Base-by-base conservation (phyloP, 2,113 vertebrate genomes). In the Ornithorhynchus anatinus region DNA sequence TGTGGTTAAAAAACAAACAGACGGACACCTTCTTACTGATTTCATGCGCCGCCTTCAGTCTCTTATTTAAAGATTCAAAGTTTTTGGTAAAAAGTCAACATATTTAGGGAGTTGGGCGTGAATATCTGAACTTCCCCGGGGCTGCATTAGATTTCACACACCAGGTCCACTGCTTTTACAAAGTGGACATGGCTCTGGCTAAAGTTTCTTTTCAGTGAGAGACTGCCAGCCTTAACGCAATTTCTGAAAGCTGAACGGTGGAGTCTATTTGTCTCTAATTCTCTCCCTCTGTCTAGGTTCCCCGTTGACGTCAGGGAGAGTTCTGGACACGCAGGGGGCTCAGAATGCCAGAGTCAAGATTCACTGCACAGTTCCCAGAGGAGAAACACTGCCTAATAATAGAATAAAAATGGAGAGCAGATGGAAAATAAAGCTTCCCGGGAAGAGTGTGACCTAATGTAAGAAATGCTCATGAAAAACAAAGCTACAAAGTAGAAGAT, bases 1-100 rank as follows among this genome's bases (percentile, higher is more conserved):
- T 22, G 2, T 20, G 84, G 73, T 84, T 87, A 72, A 80, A 72
- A 80, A 75, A 3, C 15, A 10, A 78, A 76, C 3, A 58, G 54
- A 72, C 27, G 31, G 72, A 76, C 78, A 59, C 20, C 22, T 84
- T 87, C 85, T 86, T 4, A n/a, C 57, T 65, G 81, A 33, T 44
- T 73, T 45, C 27, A 23, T 77, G 27, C 54, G 25, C 70, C 38
- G 14, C 57, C 81, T 72, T 86, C 86, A 84, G 68, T 86, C 48
- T 70, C 69, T 76, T 82, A 84, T 89, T 90, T 89, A 86, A n/a
- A n/a, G 86, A 69, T 78, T 91, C 88, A 89, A 92, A 90, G 54
- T 44, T 91, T 89, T 88, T 61, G 86, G 79, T 81, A 90, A 75
- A 83, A 89, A 84, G 52, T 86, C 88, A 84, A 88, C 91, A 87